These are phyloP conservation scores for Rhogogaster chlorosoma DNA, from an alignment of 2,888 invertebrate species.

Conservation along the genomic window DNA sequence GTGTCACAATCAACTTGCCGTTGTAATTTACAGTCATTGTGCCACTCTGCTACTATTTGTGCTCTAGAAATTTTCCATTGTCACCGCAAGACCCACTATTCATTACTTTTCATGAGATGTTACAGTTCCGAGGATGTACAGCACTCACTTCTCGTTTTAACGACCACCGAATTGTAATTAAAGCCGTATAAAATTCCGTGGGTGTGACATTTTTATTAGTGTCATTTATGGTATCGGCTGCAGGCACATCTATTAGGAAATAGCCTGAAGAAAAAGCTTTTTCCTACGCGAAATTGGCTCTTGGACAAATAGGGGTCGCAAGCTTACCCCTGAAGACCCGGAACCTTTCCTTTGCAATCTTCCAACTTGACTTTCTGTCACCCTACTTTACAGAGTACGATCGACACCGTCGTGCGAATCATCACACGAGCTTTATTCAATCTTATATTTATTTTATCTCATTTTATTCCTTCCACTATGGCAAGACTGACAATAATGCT, in stretches of 20 bases:
- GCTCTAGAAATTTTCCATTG: not conserved
- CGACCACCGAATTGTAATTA: not conserved
- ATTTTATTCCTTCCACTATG: not conserved
- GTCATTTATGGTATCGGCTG: not conserved
- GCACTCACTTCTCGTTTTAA: not conserved
- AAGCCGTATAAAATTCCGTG: not conserved
- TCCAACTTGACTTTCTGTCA: constrained; percentile 45
- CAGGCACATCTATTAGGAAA: constrained; percentile 44
- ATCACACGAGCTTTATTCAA: not conserved
- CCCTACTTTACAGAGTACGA: not conserved
- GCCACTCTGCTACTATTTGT: not conserved
- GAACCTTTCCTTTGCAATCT: constrained; percentile 53
- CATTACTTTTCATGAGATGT: not conserved
- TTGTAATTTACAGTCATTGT: not conserved
- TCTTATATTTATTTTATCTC: not conserved
- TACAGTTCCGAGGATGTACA: not conserved
- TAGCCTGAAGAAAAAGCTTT: constrained; percentile 32
- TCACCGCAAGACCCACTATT: not conserved
- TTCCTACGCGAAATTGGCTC: constrained; percentile 46
- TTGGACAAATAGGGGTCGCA: constrained; percentile 58
- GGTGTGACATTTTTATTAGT: constrained; percentile 7
- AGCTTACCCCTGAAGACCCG: constrained; percentile 53
- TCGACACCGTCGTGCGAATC: not conserved
- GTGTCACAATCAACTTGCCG: not conserved
- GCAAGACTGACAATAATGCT: not conserved